Conservation (phyloP, 1,140 invertebrate genomes). For the Apis mellifera region Amel_HAv3.1 CM009936.2:16460001-16460500, state of each 20-base stretch:
- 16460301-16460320: conserved; percentile 25
- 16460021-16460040: background rate
- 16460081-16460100: conserved; percentile 5
- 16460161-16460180: conserved; percentile 41
- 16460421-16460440: conserved; percentile 26
- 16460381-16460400: conserved; percentile 28
- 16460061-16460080: conserved; percentile 7
- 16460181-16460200: conserved; percentile 21
- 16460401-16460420: conserved; percentile 7
- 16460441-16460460: conserved; percentile 54
- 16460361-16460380: conserved; percentile 23
- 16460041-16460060: background rate
- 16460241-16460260: conserved; percentile 38
- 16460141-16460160: conserved; percentile 45
- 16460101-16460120: conserved; percentile 11
- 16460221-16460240: conserved; percentile 31
- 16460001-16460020: background rate
- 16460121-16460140: conserved; percentile 38
- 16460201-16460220: conserved; percentile 16
- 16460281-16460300: conserved; percentile 28
- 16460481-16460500: conserved; percentile 75
- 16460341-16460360: conserved; percentile 19
- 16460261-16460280: conserved; percentile 47
- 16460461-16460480: conserved; percentile 24
- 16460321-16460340: background rate